Conservation (phyloP, 1,140 invertebrate genomes). For the Popillia japonica region DNA sequence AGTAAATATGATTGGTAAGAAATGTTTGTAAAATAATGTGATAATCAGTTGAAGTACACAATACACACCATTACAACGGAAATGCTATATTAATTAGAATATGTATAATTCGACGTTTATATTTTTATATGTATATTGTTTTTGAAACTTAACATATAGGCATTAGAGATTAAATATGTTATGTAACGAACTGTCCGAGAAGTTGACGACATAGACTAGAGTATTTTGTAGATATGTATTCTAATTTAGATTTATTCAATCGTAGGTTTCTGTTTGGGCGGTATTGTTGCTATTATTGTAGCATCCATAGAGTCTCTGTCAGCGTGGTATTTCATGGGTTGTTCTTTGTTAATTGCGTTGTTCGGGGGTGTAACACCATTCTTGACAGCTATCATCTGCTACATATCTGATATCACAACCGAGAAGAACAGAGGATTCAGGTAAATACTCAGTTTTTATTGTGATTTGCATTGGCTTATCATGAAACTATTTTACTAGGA, state of each 20-base stretch:
- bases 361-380: conserved; percentile 47
- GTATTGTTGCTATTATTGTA: background rate
- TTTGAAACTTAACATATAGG: too few species aligned
- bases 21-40: too few species aligned
- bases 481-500: too few species aligned
- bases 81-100: too few species aligned
- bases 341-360: conserved; percentile 44
- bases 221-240: background rate
- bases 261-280: background rate
- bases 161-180: too few species aligned
- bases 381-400: conserved; percentile 42
- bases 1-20: conserved; percentile 64
- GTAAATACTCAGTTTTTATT: conserved; percentile 17
- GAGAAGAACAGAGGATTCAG: conserved; percentile 49
- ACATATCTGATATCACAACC: conserved; percentile 39
- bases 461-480: too few species aligned
- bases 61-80: too few species aligned
- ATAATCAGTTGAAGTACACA: too few species aligned
- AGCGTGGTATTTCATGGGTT: conserved; percentile 50
- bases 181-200: background rate
- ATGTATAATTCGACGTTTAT: too few species aligned
- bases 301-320: conserved; percentile 42
- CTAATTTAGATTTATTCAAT: background rate
- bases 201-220: background rate
- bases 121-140: too few species aligned